Conservation (phyloP, 2,797 vertebrate species). For the Melanotaenia nigrans region DNA sequence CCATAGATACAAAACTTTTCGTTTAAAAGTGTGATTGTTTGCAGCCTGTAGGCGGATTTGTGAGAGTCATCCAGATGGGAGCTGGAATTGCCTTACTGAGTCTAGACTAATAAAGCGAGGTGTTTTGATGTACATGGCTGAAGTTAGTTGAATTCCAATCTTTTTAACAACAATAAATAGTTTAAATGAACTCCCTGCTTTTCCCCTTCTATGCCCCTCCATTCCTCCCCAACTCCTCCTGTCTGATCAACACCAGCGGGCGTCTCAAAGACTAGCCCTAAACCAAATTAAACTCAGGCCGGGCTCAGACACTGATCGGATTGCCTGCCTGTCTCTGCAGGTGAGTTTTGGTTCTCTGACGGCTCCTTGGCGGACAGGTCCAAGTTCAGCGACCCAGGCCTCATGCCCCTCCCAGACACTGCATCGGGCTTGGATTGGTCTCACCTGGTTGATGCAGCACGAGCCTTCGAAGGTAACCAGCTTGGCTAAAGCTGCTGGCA, state of each 20-base stretch:
- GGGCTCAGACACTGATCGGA: constrained; percentile 68
- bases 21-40: constrained; percentile 35
- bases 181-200: constrained; percentile 17
- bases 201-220: constrained; percentile 16
- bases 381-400: constrained; percentile 93
- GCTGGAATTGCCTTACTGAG: neutral
- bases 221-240: constrained; percentile 38
- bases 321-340: constrained; percentile 84
- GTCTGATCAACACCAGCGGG: constrained; percentile 52
- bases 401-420: constrained; percentile 96
- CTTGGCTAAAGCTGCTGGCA: constrained; percentile 74
- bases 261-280: constrained; percentile 38
- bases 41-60: constrained; percentile 12
- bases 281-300: constrained; percentile 37
- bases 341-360: constrained; percentile 98
- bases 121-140: constrained; percentile 17
- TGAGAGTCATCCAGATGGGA: constrained; percentile 2
- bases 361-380: constrained; percentile 95
- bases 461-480: constrained; percentile 96
- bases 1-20: constrained; percentile 29
- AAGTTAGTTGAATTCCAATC: constrained; percentile 11
- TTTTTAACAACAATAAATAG: constrained; percentile 5
- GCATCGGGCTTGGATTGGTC: constrained; percentile 95
- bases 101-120: constrained; percentile 1
- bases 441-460: constrained; percentile 95